phyloP scores from a whole-genome alignment of 2,888 invertebrate species.

The Scaptodrosophila latifasciaeformis region DNA sequence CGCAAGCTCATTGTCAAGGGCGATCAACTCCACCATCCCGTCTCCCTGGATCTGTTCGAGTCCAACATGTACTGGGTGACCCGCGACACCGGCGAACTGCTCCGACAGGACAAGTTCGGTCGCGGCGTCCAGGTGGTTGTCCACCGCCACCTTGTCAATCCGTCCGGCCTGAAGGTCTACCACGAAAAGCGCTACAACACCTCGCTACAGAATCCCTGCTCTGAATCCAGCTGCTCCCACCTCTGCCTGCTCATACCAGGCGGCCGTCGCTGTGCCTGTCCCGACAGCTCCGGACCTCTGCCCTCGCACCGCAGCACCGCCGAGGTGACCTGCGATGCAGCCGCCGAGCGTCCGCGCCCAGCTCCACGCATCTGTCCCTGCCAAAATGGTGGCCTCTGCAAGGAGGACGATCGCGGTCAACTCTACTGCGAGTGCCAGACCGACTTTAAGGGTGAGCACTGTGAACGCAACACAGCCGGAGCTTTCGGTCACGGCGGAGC shows the following conservation, averaged over 20 bases:
- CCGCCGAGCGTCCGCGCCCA: constrained; percentile 84
- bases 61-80: constrained; percentile 95
- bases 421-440: constrained; percentile 84
- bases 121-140: constrained; percentile 91
- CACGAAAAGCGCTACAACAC: constrained; percentile 90
- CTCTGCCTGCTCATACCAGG: constrained; percentile 93
- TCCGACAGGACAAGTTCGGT: constrained; percentile 97
- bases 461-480: constrained; percentile 81
- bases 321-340: constrained; percentile 87
- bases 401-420: constrained; percentile 77
- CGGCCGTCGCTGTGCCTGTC: constrained; percentile 93
- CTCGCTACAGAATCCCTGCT: constrained; percentile 82
- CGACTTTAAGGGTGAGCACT: constrained; percentile 84
- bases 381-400: constrained; percentile 89
- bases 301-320: constrained; percentile 78
- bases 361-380: constrained; percentile 88
- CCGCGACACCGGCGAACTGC: constrained; percentile 88
- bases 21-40: constrained; percentile 85
- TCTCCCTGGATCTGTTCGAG: constrained; percentile 95
- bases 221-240: constrained; percentile 87
- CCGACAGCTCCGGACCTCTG: constrained; percentile 80
- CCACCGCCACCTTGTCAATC: constrained; percentile 88
- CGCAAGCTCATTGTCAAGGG: constrained; percentile 84
- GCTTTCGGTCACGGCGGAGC: constrained; percentile 78
- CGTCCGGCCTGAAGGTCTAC: constrained; percentile 91